Conservation (phyloP, 2,113 vertebrate genomes). For the Megaptera novaeangliae region DNA sequence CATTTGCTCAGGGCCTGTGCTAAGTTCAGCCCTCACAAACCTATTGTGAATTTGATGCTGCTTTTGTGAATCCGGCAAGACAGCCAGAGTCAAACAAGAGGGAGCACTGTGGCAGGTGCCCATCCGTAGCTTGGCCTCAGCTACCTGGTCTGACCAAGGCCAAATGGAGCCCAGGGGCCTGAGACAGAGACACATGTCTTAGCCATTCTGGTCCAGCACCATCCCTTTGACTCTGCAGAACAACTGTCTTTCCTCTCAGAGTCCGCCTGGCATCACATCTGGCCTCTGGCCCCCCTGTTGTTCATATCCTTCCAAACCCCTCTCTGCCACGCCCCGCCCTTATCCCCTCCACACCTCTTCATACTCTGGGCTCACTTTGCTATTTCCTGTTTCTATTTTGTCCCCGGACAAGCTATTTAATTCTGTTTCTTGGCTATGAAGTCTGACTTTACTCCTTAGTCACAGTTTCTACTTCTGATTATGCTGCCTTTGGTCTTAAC, state of each 20-base stretch:
- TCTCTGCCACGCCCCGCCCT: rapidly evolving
- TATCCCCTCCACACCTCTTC: neutral
- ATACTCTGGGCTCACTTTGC: neutral
- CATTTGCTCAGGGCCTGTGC: neutral
- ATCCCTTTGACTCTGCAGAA: neutral
- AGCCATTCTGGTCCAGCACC: too few species aligned
- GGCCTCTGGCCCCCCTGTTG: rapidly evolving
- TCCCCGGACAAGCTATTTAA: neutral
- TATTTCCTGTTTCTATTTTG: neutral
- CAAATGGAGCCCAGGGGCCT: neutral
- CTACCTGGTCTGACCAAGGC: neutral
- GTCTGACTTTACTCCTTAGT: neutral
- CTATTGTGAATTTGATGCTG: neutral
- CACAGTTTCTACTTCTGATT: conserved; percentile 3
- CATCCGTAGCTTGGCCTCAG: neutral
- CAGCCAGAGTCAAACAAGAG: neutral
- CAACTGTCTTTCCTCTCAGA: neutral
- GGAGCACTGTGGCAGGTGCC: neutral
- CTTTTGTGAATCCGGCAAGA: neutral
- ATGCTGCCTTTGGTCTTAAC: neutral
- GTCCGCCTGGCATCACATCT: rapidly evolving
- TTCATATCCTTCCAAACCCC: rapidly evolving
- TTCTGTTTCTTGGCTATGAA: conserved; percentile 5
- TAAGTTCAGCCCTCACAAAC: neutral
- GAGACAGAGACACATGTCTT: rapidly evolving